Evolutionary conservation across 2,113 vertebrate genomes (phyloP).

Genomic region (Macquaria ambigua): DNA sequence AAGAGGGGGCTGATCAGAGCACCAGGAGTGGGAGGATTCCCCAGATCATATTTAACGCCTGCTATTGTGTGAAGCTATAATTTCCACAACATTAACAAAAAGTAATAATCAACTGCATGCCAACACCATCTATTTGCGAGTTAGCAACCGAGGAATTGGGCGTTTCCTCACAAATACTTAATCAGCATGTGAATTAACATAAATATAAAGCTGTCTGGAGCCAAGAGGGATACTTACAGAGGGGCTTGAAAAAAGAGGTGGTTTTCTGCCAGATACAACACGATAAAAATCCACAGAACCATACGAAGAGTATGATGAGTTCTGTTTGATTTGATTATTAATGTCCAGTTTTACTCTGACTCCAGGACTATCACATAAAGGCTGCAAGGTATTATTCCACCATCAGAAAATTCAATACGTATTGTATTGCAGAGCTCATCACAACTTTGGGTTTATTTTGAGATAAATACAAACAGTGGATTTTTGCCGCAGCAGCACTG

Average conservation of each 20-base stretch:
- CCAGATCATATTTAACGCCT: constrained; percentile 21
- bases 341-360: not conserved
- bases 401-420: not conserved
- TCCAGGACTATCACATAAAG: not conserved
- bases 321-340: not conserved
- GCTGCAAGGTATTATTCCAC: not conserved
- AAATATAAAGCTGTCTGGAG: constrained; percentile 23
- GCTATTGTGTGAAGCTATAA: constrained; percentile 42
- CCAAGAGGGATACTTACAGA: not conserved
- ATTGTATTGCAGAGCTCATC: not conserved
- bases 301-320: not conserved
- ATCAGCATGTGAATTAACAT: constrained; percentile 47
- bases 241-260: not conserved
- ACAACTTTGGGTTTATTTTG: not conserved
- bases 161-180: constrained; percentile 22
- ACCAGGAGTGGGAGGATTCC: constrained; percentile 12
- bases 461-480: not conserved
- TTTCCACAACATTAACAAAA: constrained; percentile 47
- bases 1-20: not conserved
- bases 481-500: not conserved
- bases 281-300: constrained; percentile 13
- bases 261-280: constrained; percentile 18
- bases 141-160: constrained; percentile 34
- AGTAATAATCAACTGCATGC: constrained; percentile 35
- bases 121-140: constrained; percentile 26